Conservation (phyloP, 2,888 invertebrate species). For the Lasioglossum villosulum region DNA sequence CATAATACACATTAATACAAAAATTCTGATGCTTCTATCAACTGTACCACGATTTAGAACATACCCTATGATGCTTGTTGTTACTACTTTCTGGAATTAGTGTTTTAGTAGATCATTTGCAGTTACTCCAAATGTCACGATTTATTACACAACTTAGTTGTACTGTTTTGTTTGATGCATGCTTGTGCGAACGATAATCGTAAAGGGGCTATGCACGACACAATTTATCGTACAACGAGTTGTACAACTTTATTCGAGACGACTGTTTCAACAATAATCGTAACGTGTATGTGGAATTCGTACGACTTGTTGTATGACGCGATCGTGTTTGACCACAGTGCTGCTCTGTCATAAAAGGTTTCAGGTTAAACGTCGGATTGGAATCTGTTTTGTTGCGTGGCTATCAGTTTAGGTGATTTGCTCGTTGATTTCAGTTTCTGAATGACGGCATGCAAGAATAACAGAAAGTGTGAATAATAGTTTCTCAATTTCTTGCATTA, state of each 20-base stretch:
- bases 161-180: neutral
- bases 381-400: neutral
- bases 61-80: neutral
- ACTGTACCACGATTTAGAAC: neutral
- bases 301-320: neutral
- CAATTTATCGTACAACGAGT: neutral
- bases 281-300: neutral
- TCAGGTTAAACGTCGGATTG: neutral
- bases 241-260: neutral
- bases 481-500: too few species aligned
- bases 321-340: conserved; percentile 3
- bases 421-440: neutral
- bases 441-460: neutral
- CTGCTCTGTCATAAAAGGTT: neutral
- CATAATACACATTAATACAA: neutral
- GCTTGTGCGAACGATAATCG: neutral
- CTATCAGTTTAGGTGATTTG: neutral
- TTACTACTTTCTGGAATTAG: neutral
- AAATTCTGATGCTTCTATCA: neutral
- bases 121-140: neutral
- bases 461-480: too few species aligned
- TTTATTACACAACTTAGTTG: neutral
- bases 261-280: conserved; percentile 9
- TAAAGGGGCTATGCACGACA: neutral
- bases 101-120: neutral